phyloP scores from a whole-genome alignment of 2,888 invertebrate genomes.

The Ganaspis brasiliensis region DNA sequence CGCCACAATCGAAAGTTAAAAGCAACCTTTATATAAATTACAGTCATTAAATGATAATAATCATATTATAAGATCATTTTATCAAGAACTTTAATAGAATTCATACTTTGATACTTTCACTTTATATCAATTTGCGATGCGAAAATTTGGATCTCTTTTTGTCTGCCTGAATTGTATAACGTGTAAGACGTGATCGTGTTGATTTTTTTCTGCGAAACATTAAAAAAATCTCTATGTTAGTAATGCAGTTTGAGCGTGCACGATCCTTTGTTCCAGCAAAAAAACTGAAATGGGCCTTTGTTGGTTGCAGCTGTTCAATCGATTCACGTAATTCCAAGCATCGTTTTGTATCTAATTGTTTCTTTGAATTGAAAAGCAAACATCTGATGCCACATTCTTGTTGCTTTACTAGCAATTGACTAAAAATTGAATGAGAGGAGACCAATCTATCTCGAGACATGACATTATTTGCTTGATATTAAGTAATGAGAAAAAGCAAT shows the following conservation, averaged over 20 bases:
- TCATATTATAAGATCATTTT: not conserved
- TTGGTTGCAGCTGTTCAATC: slow-evolving; percentile 34
- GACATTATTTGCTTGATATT: not conserved
- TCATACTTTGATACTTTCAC: slow-evolving; percentile 8
- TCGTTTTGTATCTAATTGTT: slow-evolving; percentile 40
- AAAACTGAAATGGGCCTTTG: slow-evolving; percentile 37
- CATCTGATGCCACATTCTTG: slow-evolving; percentile 32
- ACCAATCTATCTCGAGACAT: not conserved
- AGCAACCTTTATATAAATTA: too few relatives aligned
- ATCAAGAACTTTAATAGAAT: not conserved
- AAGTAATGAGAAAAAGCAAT: not conserved
- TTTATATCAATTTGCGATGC: slow-evolving; percentile 5
- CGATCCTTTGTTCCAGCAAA: slow-evolving; percentile 28
- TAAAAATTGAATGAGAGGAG: not conserved
- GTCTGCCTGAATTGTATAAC: slow-evolving; percentile 2
- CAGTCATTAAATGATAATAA: too few relatives aligned
- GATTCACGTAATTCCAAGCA: slow-evolving; percentile 41
- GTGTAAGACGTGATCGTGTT: slow-evolving; percentile 29
- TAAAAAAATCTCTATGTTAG: slow-evolving; percentile 33
- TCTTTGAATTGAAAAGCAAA: slow-evolving; percentile 35
- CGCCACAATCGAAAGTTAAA: too few relatives aligned
- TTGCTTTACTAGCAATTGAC: not conserved
- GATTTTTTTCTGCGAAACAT: slow-evolving; percentile 7
- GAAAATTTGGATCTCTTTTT: slow-evolving; percentile 10
- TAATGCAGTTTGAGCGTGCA: slow-evolving; percentile 33